Base-by-base conservation (phyloP, 2,113 vertebrate genomes). In the Dermatemys mawii region DNA sequence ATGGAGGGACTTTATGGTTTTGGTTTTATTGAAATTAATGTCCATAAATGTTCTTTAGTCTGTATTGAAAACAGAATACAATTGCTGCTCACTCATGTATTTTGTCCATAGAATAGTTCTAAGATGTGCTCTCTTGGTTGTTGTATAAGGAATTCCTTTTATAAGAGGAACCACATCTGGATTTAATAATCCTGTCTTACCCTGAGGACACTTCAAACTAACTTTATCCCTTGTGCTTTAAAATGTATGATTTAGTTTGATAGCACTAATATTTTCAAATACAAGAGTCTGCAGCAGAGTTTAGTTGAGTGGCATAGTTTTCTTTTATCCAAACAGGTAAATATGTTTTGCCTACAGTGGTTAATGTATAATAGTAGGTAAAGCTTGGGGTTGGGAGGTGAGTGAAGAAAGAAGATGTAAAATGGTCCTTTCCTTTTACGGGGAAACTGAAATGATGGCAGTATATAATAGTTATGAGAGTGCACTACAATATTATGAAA, bases 151-250 rank as follows among this genome's bases (percentile, higher is more conserved):
- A 91, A 19, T 78, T 84, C 4, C 38, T 87, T 82, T 29, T 63
- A 32, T 75, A 90, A 79, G 83, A 80, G 67, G 60, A 87, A 22
- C 87, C 86, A 41, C 75, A 92, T 91, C 81, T 96, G 93, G 89
- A 84, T 93, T 93, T 92, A 57, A 86, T 95, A 89, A 83, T 95
- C 53, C 38, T 4, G 19, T 75, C 41, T 91, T 83, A 87, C 80
- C 6, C 38, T 85, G 55, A 50, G 63, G 48, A 84, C 38, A 44
- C 21, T 83, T 94, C 78, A 80, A 41, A 41, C 83, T 88, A 81
- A 83, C 27, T 87, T 93, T 76, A 80, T 21, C 19, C 44, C 49
- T 78, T 93, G 19, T 85, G 26, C 88, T 88, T 90, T 83, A 91
- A 90, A 53, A 76, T 50, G 29, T 83, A 78, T 13, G 63, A 26